A percentile compares a stretch with the other conserved stretches of the same genome.
phyloP scores from a whole-genome alignment of 2,888 invertebrate species.

The Dicroscelio sp. region DNA sequence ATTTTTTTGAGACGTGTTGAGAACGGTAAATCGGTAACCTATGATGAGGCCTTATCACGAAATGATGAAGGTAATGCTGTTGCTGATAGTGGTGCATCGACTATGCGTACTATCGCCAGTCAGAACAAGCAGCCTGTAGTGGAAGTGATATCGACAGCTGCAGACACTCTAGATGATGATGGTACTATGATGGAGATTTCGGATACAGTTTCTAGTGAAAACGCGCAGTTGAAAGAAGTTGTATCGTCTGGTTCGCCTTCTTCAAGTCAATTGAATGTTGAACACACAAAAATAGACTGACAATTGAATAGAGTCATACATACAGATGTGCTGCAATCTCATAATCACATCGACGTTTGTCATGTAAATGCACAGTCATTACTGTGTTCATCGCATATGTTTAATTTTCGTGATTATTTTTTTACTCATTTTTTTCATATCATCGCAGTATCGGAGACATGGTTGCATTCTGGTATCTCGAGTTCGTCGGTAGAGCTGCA shows the following conservation, averaged over 20 bases:
- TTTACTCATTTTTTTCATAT: not conserved
- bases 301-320: not conserved
- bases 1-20: not conserved
- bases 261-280: not conserved
- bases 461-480: conserved; percentile 15
- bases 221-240: too few species aligned
- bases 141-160: too few species aligned
- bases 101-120: too few species aligned
- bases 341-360: not conserved
- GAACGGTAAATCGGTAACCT: not conserved
- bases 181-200: too few species aligned
- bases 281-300: not conserved
- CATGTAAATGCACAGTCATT: conserved; percentile 50
- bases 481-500: not conserved
- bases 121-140: too few species aligned
- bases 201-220: too few species aligned
- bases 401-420: not conserved
- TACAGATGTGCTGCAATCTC: too few species aligned
- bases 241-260: too few species aligned
- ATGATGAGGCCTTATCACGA: not conserved
- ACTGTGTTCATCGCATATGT: not conserved
- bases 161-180: too few species aligned
- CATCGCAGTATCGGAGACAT: conserved; percentile 33
- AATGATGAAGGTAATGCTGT: not conserved
- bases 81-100: not conserved